Conservation (phyloP, 2,888 invertebrate genomes). For the Herminia tarsipennalis region DNA sequence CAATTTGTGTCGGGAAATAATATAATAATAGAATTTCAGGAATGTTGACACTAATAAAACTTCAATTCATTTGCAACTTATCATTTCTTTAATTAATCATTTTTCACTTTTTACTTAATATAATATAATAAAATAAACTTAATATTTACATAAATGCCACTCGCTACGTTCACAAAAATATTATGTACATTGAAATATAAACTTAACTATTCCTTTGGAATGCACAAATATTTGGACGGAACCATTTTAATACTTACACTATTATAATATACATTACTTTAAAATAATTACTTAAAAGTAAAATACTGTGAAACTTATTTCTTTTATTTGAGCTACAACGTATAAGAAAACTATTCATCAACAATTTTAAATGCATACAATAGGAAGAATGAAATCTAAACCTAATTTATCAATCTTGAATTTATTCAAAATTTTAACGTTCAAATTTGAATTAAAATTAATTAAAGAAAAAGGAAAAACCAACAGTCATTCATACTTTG, state of each 20-base stretch:
- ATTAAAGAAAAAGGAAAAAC: not conserved
- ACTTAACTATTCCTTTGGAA: constrained; percentile 80
- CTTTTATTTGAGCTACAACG: constrained; percentile 39
- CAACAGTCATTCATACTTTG: no score
- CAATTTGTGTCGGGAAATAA: no score
- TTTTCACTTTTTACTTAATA: constrained; percentile 20
- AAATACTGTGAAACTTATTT: constrained; percentile 55
- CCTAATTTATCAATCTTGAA: constrained; percentile 6
- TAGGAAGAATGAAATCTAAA: constrained; percentile 41
- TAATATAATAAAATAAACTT: constrained; percentile 23
- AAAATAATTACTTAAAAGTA: constrained; percentile 32
- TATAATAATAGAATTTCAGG: no score
- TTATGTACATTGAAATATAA: constrained; percentile 34
- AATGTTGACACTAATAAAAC: no score
- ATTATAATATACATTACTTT: constrained; percentile 21
- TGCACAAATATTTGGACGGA: constrained; percentile 79
- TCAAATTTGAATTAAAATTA: not conserved
- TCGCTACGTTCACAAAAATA: constrained; percentile 35
- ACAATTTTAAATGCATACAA: constrained; percentile 47
- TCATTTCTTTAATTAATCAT: constrained; percentile 33
- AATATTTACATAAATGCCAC: constrained; percentile 39
- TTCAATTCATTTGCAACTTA: constrained; percentile 20
- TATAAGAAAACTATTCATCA: constrained; percentile 19
- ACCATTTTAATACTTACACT: constrained; percentile 53
- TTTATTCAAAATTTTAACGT: not conserved